Conservation (phyloP, 2,113 vertebrate species). For the Hiodon tergisus region DNA sequence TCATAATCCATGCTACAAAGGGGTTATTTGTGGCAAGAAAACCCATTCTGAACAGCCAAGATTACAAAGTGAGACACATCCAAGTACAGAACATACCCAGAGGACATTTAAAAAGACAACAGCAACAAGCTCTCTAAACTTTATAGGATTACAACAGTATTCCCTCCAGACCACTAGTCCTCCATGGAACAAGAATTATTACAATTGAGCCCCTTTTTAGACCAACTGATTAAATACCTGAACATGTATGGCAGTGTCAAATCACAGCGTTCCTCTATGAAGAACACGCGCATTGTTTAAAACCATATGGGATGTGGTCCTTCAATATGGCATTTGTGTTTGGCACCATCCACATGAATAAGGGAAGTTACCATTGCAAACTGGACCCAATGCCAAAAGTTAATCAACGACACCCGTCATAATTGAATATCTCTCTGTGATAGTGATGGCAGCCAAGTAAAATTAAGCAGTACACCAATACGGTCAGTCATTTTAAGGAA, state of each 20-base stretch:
- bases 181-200: slow-evolving; percentile 46
- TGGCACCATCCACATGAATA: too few species aligned
- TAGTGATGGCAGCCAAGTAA: too few species aligned
- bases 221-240: slow-evolving; percentile 24
- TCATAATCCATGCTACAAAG: too few species aligned
- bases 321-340: too few species aligned
- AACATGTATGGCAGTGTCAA: slow-evolving; percentile 31
- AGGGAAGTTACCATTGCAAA: neutral
- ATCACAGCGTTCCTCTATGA: too few species aligned
- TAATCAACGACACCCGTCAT: neutral
- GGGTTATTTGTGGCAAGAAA: too few species aligned
- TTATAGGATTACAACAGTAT: slow-evolving; percentile 55
- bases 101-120: too few species aligned
- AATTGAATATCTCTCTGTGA: neutral
- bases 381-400: neutral
- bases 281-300: too few species aligned
- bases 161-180: slow-evolving; percentile 48
- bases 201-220: slow-evolving; percentile 38
- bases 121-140: slow-evolving; percentile 51
- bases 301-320: too few species aligned
- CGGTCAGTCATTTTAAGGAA: neutral
- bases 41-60: too few species aligned
- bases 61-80: too few species aligned
- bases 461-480: neutral
- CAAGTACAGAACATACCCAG: too few species aligned